Conservation (phyloP, 2,797 vertebrate species). For the Spea hammondii region DNA sequence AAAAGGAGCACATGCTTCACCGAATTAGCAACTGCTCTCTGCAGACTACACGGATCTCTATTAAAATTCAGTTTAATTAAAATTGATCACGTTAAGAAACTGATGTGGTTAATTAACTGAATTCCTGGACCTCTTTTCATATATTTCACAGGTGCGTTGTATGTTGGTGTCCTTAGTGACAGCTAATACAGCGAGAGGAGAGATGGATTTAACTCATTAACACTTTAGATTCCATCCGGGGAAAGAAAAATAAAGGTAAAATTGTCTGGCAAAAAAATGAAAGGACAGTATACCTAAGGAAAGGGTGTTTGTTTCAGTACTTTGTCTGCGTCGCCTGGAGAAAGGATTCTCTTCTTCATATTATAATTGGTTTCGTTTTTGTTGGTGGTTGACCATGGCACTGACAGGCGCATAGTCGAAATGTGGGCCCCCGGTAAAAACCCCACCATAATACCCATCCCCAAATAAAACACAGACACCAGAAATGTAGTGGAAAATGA, state of each 20-base stretch:
- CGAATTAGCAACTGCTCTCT: constrained; percentile 84
- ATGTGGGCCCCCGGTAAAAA: too few species aligned
- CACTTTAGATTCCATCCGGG: constrained; percentile 54
- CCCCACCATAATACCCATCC: too few species aligned
- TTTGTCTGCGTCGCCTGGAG: too few species aligned
- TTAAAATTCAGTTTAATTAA: constrained; percentile 99
- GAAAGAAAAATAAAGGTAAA: not conserved
- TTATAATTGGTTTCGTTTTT: too few species aligned
- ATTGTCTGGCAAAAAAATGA: too few species aligned
- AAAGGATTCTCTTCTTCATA: not conserved
- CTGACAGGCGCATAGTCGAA: too few species aligned
- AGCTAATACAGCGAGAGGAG: constrained; percentile 62
- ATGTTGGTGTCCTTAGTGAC: constrained; percentile 74
- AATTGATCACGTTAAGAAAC: constrained; percentile 99
- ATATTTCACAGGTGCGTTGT: constrained; percentile 82
- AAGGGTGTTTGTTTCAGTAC: too few species aligned
- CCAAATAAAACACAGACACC: too few species aligned
- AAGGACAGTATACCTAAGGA: too few species aligned
- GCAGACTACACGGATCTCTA: constrained; percentile 84
- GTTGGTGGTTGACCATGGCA: too few species aligned
- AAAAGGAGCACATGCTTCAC: constrained; percentile 84
- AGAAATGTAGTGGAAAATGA: too few species aligned
- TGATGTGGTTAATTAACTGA: constrained; percentile 98
- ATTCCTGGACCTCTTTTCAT: constrained; percentile 84
- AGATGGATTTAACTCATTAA: constrained; percentile 69